Conservation (phyloP, 2,888 invertebrate genomes). For the Parthenolecanium corni region DNA sequence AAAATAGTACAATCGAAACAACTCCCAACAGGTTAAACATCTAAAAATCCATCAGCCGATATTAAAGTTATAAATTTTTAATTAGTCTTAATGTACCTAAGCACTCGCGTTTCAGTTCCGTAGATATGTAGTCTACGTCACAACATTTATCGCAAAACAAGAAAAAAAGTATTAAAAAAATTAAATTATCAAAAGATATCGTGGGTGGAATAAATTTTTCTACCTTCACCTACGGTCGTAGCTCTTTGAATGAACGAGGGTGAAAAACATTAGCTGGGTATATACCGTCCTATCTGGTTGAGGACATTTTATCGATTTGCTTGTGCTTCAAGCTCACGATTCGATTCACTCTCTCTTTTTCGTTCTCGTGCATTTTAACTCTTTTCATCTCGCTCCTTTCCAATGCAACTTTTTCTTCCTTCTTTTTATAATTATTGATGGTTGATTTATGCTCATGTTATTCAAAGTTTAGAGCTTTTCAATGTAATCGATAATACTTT, state of each 20-base stretch:
- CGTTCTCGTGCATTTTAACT: too few species aligned
- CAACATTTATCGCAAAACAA: not conserved
- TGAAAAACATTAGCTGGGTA: not conserved
- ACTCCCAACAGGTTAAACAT: slow-evolving; percentile 90
- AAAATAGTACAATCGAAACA: slow-evolving; percentile 89
- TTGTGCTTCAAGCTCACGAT: not conserved
- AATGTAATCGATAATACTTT: too few species aligned
- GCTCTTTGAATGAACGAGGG: not conserved
- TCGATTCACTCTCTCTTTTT: too few species aligned
- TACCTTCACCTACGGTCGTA: not conserved
- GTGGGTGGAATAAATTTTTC: not conserved
- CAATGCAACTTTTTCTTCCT: too few species aligned
- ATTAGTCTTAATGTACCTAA: not conserved
- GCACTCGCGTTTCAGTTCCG: not conserved
- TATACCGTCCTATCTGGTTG: not conserved
- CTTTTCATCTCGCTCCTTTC: too few species aligned
- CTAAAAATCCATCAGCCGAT: slow-evolving; percentile 5
- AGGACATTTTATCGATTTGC: slow-evolving; percentile 6
- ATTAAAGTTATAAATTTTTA: not conserved
- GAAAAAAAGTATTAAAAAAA: not conserved
- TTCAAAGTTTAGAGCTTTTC: too few species aligned
- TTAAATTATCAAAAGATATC: not conserved
- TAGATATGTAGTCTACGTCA: not conserved
- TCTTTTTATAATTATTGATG: too few species aligned
- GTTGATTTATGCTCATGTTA: too few species aligned